Base-by-base conservation (phyloP, 2,797 vertebrate species). In the Gymnoscopelus braueri region DNA sequence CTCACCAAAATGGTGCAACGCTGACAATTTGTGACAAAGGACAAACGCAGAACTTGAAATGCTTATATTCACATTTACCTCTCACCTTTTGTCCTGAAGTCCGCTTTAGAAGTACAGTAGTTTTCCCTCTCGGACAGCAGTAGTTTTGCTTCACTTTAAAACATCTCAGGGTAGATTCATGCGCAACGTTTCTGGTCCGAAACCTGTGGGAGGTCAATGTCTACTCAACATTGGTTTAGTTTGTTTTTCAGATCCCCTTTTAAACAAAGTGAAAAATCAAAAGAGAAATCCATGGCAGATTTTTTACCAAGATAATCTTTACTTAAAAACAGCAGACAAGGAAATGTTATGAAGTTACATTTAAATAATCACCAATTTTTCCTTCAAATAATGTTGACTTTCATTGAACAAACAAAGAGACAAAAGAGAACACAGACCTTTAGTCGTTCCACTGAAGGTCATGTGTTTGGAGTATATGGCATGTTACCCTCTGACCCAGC, bases 261-360 rank as follows among this genome's bases (percentile, higher is more conserved):
- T 14, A 6, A 66, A 48, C 19, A 65, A 8, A 68, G 3, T 62
- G 32, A 77, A 61, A 57, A 71, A 13, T 47, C 71, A 14, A 5
- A 26, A 10, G 39, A 44, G 39, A 44, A 44, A 44, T 44, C 7
- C 39, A 44, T 44, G 39, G 39, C 39, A 44, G 39, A 44, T 44
- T 44, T 44, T 44, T 44, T 24, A 72, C 10, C 57, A 77, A 83
- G 76, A 69, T 74, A 79, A 3, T 9, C 67, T 84, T 91, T 91
- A 89, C 72, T 89, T 39, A 65, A 56, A 70, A 54, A 78, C 12
- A 49, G 44, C 32, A 63, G 5, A 0, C 14, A 69, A 54, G 71
- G 29, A 71, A 26, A 55, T 14, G 35, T 15, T 10, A 44, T 60
- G 59, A 65, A 65, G 72, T 67, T 26, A 61, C 76, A 87, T 32